Evolutionary conservation across 2,888 invertebrate genomes (phyloP), one percentile per base, ranked within the genome.

Genomic region (Druceiella hillmani): DNA sequence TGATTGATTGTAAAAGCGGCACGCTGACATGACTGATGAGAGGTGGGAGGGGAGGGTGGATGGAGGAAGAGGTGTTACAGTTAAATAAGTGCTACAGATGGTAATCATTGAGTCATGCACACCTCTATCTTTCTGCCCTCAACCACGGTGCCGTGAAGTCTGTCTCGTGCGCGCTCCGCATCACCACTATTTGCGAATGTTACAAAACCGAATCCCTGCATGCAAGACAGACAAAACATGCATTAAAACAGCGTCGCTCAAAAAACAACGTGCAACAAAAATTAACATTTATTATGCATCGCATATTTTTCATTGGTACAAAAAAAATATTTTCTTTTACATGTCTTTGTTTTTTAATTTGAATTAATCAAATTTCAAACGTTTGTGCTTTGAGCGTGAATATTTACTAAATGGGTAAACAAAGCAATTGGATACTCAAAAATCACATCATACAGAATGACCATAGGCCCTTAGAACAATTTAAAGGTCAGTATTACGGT

Each of bases 151-250:
- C 97, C 97, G 87, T 99, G 97, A 82, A 99, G 91, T 86, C 95
- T 93, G 86, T 95, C 95, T 84, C 98, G 93, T 88, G 99, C 98
- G 85, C 92, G 89, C 86, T 98, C 98, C 79, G 98, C 98, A 83
- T 99, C 98, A 83, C 88, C 89, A 85, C 93, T 93, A 88, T 92
- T 94, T 87, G 95, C 95, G 92, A 99, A 99, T 86, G 98, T 99
- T 87, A 99, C 98, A 91, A 99, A 99, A 88, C 98, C 98, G 88
- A 99, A 99, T 85, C 99, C 99, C 98, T 99, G 91, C 87, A 89
- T 89, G 90, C 88, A 88, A 80, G 87, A 89, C 87, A 87, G 85
- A 87, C 85, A 87, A 86, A 84, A 86, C 87, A 87, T 87, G 87
- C 87, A 87, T 84, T 86, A 85, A 83, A 74, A 81, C 79, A 79